phyloP scores from a whole-genome alignment of 2,888 invertebrate genomes.

The Itoplectis maculator region DNA sequence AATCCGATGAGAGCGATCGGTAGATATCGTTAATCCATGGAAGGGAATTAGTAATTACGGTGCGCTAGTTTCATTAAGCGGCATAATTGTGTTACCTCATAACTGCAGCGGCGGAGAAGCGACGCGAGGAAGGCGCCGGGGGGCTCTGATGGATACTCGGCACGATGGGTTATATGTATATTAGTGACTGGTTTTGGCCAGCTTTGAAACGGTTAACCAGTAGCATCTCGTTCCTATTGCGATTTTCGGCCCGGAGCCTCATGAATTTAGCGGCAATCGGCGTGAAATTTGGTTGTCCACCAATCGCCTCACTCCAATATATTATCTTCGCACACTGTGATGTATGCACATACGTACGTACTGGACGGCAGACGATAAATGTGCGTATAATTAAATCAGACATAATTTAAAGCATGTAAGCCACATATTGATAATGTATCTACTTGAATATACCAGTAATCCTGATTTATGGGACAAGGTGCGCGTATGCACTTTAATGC shows the following conservation, averaged over 20 bases:
- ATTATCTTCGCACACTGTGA: background rate
- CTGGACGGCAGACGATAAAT: constrained; percentile 8
- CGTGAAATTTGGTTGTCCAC: constrained; percentile 44
- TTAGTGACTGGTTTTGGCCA: constrained; percentile 6
- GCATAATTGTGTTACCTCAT: constrained; percentile 50
- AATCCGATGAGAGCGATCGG: constrained; percentile 51
- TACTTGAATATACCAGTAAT: constrained; percentile 44
- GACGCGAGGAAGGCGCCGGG: constrained; percentile 7
- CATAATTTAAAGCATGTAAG: constrained; percentile 53
- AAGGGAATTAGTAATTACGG: constrained; percentile 57
- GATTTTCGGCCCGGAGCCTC: constrained; percentile 20
- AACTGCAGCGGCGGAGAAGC: constrained; percentile 32
- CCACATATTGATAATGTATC: constrained; percentile 36
- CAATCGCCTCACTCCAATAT: constrained; percentile 22
- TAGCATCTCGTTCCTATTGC: background rate
- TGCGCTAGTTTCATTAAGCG: constrained; percentile 50
- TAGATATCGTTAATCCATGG: constrained; percentile 54
- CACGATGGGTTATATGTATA: constrained; percentile 20
- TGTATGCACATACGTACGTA: background rate
- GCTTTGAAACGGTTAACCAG: constrained; percentile 34
- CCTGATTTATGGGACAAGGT: constrained; percentile 55
- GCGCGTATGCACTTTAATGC: constrained; percentile 1
- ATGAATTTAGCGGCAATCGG: constrained; percentile 23
- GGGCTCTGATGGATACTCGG: constrained; percentile 14
- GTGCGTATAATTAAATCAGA: constrained; percentile 54